phyloP scores from a whole-genome alignment of 2,797 vertebrate species.

The Rhinella marina region DNA sequence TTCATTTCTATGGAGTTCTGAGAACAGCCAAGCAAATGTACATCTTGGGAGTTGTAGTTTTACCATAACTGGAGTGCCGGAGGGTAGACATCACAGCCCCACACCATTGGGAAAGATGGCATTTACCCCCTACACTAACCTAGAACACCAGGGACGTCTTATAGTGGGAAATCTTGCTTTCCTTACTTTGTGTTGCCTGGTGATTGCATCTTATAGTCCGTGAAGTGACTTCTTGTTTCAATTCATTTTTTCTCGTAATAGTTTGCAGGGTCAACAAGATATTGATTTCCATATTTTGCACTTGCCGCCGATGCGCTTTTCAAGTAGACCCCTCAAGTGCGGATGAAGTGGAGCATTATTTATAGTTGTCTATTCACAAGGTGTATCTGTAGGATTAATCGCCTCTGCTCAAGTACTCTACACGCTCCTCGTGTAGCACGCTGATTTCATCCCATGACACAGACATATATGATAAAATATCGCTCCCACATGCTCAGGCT shows the following conservation, averaged over 20 bases:
- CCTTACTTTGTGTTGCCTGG: no score
- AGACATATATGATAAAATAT: conserved; percentile 51
- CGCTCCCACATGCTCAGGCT: conserved; percentile 29
- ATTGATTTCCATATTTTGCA: background rate
- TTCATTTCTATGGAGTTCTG: no score
- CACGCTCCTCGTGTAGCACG: background rate
- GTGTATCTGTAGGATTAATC: conserved; percentile 38
- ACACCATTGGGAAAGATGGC: no score
- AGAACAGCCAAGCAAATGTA: no score
- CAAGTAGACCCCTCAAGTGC: conserved; percentile 16
- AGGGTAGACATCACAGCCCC: no score
- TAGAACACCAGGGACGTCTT: no score
- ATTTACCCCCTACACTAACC: no score
- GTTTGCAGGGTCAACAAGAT: conserved; percentile 34
- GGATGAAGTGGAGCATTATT: conserved; percentile 33
- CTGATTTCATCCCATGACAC: conserved; percentile 13
- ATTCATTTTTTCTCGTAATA: background rate
- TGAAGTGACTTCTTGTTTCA: no score
- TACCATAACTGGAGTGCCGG: no score
- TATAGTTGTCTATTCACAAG: conserved; percentile 21
- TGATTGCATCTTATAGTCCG: no score
- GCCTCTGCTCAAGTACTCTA: conserved; percentile 26
- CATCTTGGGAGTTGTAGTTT: no score
- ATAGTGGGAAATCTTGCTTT: no score
- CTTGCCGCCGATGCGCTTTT: conserved; percentile 30